Evolutionary conservation across 2,888 invertebrate genomes (phyloP).

Genomic region (Monochamus alternatus): DNA sequence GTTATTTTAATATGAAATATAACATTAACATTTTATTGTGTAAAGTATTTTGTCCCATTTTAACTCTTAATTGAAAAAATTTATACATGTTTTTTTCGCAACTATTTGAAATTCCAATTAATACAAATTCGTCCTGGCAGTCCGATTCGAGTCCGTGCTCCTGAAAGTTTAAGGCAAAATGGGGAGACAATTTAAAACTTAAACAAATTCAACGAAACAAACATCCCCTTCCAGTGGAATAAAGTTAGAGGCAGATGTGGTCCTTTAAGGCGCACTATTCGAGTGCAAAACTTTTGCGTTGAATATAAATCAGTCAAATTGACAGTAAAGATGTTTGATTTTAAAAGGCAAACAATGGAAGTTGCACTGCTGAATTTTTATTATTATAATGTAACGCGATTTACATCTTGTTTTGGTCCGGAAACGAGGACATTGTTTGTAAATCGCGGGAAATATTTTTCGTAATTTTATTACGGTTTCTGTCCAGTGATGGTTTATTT

Average conservation of each 20-base stretch:
- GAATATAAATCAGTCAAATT: slow-evolving; percentile 30
- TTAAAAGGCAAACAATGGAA: slow-evolving; percentile 12
- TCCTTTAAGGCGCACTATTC: slow-evolving; percentile 13
- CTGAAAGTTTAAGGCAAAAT: background rate
- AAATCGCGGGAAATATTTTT: slow-evolving; percentile 14
- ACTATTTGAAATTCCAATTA: slow-evolving; percentile 16
- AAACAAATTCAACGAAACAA: slow-evolving; percentile 18
- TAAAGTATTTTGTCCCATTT: too few relatives aligned
- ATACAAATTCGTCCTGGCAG: slow-evolving; percentile 13
- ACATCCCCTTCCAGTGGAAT: slow-evolving; percentile 14
- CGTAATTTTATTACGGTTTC: slow-evolving; percentile 7
- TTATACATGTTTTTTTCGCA: background rate
- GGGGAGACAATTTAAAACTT: slow-evolving; percentile 21
- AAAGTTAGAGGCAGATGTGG: slow-evolving; percentile 22
- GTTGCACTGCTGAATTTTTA: slow-evolving; percentile 19
- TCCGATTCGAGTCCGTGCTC: background rate
- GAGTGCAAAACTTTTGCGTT: slow-evolving; percentile 23
- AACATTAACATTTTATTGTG: too few relatives aligned
- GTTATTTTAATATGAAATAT: too few relatives aligned
- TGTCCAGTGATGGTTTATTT: background rate
- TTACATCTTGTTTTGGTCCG: slow-evolving; percentile 24
- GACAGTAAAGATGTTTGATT: slow-evolving; percentile 27
- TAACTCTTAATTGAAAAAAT: too few relatives aligned
- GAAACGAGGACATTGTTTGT: slow-evolving; percentile 3
- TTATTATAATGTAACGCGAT: slow-evolving; percentile 20